phyloP scores from a whole-genome alignment of 2,888 invertebrate genomes.

The Caenorhabditis macrosperma region DNA sequence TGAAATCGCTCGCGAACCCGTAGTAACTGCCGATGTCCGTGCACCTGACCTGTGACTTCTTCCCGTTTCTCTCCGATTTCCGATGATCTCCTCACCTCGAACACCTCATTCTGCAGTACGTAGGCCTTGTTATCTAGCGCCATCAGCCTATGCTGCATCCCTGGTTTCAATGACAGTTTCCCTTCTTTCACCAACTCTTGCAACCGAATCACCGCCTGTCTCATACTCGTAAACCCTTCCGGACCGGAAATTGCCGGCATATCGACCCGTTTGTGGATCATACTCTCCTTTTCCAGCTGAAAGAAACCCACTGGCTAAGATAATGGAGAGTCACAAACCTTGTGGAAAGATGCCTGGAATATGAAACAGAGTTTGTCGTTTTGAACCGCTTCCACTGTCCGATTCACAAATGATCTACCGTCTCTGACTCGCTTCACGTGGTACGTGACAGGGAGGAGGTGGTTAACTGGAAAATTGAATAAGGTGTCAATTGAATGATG shows the following conservation, averaged over 20 bases:
- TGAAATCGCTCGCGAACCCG: slow-evolving; percentile 39
- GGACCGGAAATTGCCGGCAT: slow-evolving; percentile 66
- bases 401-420: slow-evolving; percentile 77
- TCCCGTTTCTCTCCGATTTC: neutral
- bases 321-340: slow-evolving; percentile 17
- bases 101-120: slow-evolving; percentile 20
- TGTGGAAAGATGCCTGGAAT: slow-evolving; percentile 75
- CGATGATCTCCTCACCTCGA: slow-evolving; percentile 7
- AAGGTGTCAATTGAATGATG: no score
- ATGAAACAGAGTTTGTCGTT: slow-evolving; percentile 80
- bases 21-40: slow-evolving; percentile 60
- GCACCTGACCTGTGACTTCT: slow-evolving; percentile 51
- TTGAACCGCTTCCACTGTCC: slow-evolving; percentile 81
- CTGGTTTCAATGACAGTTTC: slow-evolving; percentile 15
- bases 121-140: slow-evolving; percentile 27
- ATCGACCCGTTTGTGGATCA: slow-evolving; percentile 60
- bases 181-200: slow-evolving; percentile 46
- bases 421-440: slow-evolving; percentile 81
- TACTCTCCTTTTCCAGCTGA: slow-evolving; percentile 57
- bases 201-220: slow-evolving; percentile 50
- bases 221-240: slow-evolving; percentile 45
- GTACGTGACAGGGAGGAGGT: slow-evolving; percentile 80
- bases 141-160: slow-evolving; percentile 29
- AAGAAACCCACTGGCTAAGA: no score
- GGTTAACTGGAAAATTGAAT: slow-evolving; percentile 67